Conservation (phyloP, 2,113 vertebrate genomes). For the Todiramphus chloris region DNA sequence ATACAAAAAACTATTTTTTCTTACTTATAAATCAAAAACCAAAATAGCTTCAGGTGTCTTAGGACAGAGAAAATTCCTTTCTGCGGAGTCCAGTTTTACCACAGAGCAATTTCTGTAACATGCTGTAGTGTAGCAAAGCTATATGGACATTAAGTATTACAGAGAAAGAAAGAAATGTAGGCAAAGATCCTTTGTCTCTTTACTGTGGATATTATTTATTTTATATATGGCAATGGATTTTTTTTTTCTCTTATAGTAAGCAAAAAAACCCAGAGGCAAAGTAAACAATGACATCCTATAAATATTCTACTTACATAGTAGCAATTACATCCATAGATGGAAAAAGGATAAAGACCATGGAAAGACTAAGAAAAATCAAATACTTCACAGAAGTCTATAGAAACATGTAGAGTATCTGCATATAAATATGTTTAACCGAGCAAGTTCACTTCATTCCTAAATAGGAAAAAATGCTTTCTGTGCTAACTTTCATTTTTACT, state of each 20-base stretch:
- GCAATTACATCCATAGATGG: neutral
- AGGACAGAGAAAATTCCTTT: neutral
- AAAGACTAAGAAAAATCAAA: neutral
- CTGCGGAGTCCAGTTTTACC: neutral
- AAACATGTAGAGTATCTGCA: neutral
- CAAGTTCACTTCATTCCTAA: neutral
- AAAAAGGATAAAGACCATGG: neutral
- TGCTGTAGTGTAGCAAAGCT: neutral
- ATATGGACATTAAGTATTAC: neutral
- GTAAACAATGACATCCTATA: neutral
- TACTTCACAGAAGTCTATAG: neutral
- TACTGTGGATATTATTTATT: neutral
- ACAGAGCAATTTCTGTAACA: neutral
- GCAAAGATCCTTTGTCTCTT: neutral
- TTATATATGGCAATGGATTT: neutral
- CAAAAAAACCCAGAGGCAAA: neutral
- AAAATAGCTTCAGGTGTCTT: neutral
- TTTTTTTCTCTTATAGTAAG: neutral
- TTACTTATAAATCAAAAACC: neutral
- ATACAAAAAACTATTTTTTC: neutral
- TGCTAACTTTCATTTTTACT: neutral
- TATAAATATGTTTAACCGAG: neutral
- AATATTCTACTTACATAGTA: neutral
- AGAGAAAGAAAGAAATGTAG: neutral
- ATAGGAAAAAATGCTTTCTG: neutral